Evolutionary conservation across 2,888 invertebrate genomes (phyloP), one percentile per base, ranked within the genome.

Genomic region (Meteorus cinctellus): DNA sequence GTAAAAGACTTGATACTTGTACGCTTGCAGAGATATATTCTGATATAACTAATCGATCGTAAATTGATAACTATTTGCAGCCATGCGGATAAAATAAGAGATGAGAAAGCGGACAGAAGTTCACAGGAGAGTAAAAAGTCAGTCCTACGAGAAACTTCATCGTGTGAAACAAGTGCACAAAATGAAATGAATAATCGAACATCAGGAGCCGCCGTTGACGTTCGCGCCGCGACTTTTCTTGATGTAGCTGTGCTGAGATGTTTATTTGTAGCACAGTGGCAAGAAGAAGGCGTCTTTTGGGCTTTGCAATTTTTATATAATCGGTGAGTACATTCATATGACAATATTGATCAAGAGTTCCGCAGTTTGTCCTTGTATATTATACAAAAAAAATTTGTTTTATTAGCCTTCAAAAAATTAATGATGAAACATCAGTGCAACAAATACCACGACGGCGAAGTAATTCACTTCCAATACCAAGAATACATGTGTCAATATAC

Each of bases 251-350:
- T 99, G 0, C 90, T 99, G 73, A 92, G 99, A 71, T 98, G 99
- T 88, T 92, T 99, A 16, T 98, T 99, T 87, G 96, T 98, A 78
- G 94, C 97, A 0, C 97, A 98, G 86, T 99, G 99, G 99, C 95
- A 97, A 87, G 98, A 99, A 88, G 98, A 99, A 88, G 99, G 99
- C 0, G 95, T 99, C 14, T 97, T 96, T 89, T 99, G 99, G 99
- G 98, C 97, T 16, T 90, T 99, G 41, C 96, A 97, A 88, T 98
- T 95, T 90, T 91, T 97, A 79, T 96, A 96, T 84, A 96, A 97
- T 87, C 93, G 97, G 97, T 96, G 85, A 80, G 79, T 80, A 34
- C 82, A 60, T 74, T 77, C 76, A 48, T 34, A 31, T 24, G 5
- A 62, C 12, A 51, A 45, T 12, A 19, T 29, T 19, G n/a, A 51